phyloP scores from a whole-genome alignment of 2,113 vertebrate genomes.

The Cercocebus atys region DNA sequence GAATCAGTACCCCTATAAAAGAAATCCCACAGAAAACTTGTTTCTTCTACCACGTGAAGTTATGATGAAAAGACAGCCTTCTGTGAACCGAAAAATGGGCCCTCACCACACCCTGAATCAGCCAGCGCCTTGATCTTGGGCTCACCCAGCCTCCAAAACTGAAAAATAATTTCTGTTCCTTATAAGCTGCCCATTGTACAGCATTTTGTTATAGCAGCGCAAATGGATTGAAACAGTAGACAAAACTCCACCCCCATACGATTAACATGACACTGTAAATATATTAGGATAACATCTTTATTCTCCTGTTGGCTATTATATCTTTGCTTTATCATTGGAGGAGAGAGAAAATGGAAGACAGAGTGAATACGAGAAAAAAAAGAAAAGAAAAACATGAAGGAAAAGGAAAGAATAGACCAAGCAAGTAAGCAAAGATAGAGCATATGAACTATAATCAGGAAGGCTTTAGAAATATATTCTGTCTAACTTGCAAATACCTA shows the following conservation, averaged over 20 bases:
- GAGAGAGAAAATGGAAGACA: neutral
- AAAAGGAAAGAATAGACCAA: neutral
- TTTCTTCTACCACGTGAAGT: neutral
- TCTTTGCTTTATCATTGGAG: neutral
- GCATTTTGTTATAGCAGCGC: neutral
- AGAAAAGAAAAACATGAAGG: neutral
- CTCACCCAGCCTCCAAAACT: neutral
- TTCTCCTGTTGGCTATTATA: neutral
- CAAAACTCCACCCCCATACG: neutral
- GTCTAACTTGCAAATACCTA: neutral
- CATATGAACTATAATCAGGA: neutral
- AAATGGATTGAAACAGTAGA: neutral
- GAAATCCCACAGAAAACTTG: neutral
- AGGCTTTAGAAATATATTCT: neutral
- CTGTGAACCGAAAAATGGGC: accelerated
- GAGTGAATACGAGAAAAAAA: neutral
- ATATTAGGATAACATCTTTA: neutral
- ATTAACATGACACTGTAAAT: no score
- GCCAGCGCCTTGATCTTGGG: neutral
- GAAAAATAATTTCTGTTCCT: neutral
- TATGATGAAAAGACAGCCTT: neutral
- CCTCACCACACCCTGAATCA: neutral
- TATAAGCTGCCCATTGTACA: neutral
- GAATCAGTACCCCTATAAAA: neutral
- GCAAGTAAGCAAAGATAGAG: neutral